Percentiles rank a stretch among this genome's conserved stretches.
Evolutionary conservation across 2,888 invertebrate species (phyloP).

Genomic region (Lydus trimaculatus): DNA sequence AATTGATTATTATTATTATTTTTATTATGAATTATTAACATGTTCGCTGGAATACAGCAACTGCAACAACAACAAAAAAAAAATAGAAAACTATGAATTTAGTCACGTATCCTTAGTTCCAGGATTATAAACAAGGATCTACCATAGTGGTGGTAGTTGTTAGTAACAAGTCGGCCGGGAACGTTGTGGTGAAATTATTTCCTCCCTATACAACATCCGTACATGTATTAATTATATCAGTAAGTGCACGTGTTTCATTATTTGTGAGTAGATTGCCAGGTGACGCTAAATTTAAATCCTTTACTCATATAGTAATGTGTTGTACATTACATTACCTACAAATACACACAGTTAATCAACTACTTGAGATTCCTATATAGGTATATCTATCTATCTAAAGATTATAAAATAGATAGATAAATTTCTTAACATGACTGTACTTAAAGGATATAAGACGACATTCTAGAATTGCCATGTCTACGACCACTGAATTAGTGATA

Average conservation of each 20-base stretch:
- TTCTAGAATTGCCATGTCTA: slow-evolving; percentile 19
- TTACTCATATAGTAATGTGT: background rate
- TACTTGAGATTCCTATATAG: background rate
- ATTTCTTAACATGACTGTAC: slow-evolving; percentile 13
- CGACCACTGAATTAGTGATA: slow-evolving; percentile 7
- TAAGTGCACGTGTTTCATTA: slow-evolving; percentile 41
- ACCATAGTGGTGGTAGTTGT: slow-evolving; percentile 21
- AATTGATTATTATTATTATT: background rate
- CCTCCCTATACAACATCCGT: slow-evolving; percentile 41
- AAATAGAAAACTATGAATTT: background rate
- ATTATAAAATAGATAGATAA: background rate
- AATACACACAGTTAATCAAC: background rate
- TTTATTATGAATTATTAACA: background rate
- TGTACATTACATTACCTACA: slow-evolving; percentile 1
- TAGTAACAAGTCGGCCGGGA: slow-evolving; percentile 20
- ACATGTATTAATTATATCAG: slow-evolving; percentile 48
- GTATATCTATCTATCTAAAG: no score
- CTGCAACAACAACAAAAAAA: background rate
- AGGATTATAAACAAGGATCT: slow-evolving; percentile 40
- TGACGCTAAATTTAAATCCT: slow-evolving; percentile 39
- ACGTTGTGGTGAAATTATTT: slow-evolving; percentile 38
- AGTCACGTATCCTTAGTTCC: slow-evolving; percentile 31
- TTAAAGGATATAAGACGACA: slow-evolving; percentile 29
- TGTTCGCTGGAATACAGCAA: background rate
- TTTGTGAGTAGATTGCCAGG: slow-evolving; percentile 38